A percentile compares a stretch with the other conserved stretches of the same genome.
Evolutionary conservation across 2,888 invertebrate genomes (phyloP).

Genomic region (Drosophila lutescens): DNA sequence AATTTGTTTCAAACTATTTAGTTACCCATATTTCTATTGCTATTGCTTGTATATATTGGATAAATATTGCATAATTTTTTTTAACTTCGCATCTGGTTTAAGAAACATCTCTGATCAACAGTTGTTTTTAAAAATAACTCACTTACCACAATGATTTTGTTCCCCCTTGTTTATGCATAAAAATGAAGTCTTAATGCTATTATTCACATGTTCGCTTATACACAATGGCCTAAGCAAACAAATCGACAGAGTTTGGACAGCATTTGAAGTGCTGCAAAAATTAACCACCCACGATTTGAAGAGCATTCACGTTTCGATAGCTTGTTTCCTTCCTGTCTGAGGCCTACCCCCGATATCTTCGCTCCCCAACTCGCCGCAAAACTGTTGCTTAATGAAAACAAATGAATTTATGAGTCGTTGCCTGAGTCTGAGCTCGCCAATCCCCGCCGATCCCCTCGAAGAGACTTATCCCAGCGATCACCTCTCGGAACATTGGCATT

Average conservation of each 20-base stretch:
- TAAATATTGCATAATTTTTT: no score
- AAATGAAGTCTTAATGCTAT: neutral
- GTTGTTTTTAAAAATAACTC: no score
- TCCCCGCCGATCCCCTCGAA: constrained; percentile 18
- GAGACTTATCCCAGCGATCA: constrained; percentile 64
- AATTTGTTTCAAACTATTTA: no score
- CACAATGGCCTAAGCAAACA: constrained; percentile 21
- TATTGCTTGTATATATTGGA: no score
- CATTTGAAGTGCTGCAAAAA: constrained; percentile 27
- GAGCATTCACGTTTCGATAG: constrained; percentile 31
- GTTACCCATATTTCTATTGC: no score
- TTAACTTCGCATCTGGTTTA: no score
- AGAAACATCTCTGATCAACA: no score
- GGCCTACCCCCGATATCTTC: constrained; percentile 4
- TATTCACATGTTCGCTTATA: constrained; percentile 8
- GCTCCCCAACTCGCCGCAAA: constrained; percentile 2
- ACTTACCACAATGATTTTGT: no score
- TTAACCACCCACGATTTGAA: constrained; percentile 28
- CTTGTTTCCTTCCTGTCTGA: constrained; percentile 29
- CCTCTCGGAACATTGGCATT: constrained; percentile 53
- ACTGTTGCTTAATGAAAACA: constrained; percentile 65
- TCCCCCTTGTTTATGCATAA: neutral
- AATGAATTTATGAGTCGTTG: constrained; percentile 63
- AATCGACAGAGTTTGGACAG: constrained; percentile 12
- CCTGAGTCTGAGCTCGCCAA: constrained; percentile 18